Base-by-base conservation (phyloP, 1,140 invertebrate genomes). In the Drosophila lowei region DNA sequence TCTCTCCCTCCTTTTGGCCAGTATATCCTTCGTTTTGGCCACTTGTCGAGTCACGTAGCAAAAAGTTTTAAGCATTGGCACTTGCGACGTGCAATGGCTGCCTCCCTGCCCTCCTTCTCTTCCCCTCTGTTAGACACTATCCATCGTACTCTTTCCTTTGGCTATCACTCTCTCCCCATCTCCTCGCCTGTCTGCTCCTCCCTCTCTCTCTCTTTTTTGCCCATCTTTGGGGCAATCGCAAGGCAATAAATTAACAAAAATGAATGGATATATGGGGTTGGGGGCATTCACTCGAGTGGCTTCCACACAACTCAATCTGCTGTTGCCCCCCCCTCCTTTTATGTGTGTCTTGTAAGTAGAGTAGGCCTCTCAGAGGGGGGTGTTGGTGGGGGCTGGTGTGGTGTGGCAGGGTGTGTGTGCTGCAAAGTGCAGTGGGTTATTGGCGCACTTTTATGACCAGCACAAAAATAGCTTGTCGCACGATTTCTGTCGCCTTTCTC, bases 21-120 rank as follows among this genome's bases (percentile, higher is more conserved):
- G 7, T 13, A 8, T 23, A 7, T 7, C 50, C 47, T 38, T 4
- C 52, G 44, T 64, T 62, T 73, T 48, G 71, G 62, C 56, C 80
- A 80, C 80, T 85, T 77, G 73, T 71, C 77, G 74, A 86, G 81
- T 86, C 81, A 86, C 81, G 81, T 86, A 88, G 81, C 81, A 86
- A 73, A 86, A 86, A 86, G 81, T 86, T 86, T 86, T 86, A 86
- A 86, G 81, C 81, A 86, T 86, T 70, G 83, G 61, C 83, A 86
- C 81, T 86, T 86, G 81, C 81, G 77, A 86, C 81, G 81, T 86
- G 81, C 81, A 86, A 88, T 81, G 73, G 77, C 61, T 66, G 28
- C 34, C 25, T 44, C 16, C 16, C 57, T 5, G 13, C 4, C 34
- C 15, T 9, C 38, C 49, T 41, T 16, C 2, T 30, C 30, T 6